phyloP scores from a whole-genome alignment of 64 coral and sea anemone species.

The Orbicella faveolata region DNA sequence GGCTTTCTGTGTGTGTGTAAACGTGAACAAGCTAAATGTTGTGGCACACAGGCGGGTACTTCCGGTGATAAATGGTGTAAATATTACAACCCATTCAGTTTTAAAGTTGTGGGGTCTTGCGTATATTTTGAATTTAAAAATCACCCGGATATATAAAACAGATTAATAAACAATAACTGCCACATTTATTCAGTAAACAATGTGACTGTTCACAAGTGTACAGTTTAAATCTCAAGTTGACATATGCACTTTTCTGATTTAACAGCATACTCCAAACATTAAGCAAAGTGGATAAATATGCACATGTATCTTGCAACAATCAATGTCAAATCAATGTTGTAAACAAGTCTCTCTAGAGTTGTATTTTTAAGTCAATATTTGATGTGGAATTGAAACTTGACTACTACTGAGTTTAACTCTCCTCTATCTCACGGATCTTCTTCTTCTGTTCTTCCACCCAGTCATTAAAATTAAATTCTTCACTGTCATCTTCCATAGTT shows the following conservation, averaged over 20 bases:
- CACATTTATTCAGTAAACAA: not conserved
- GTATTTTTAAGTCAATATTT: not conserved
- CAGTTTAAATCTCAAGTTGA: not conserved
- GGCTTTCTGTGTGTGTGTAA: too few relatives aligned
- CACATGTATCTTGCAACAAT: too few relatives aligned
- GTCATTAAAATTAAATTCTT: not conserved
- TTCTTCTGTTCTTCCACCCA: conserved; percentile 4
- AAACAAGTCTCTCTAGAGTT: not conserved
- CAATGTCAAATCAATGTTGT: too few relatives aligned
- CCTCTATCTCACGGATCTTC: not conserved
- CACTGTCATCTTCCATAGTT: conserved; percentile 5
- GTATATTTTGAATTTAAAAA: not conserved
- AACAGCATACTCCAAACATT: not conserved
- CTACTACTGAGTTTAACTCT: not conserved
- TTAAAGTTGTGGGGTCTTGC: not conserved
- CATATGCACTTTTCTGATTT: not conserved
- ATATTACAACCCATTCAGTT: not conserved
- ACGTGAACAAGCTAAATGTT: too few relatives aligned
- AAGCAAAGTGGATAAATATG: not conserved
- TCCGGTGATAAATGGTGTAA: not conserved
- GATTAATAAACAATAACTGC: not conserved
- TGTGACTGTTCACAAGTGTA: conserved; percentile 1
- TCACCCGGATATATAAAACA: not conserved
- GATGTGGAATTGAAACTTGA: not conserved
- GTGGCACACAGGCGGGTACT: too few relatives aligned